Conservation (phyloP, 2,888 invertebrate species). For the Xiphydria camelus region DNA sequence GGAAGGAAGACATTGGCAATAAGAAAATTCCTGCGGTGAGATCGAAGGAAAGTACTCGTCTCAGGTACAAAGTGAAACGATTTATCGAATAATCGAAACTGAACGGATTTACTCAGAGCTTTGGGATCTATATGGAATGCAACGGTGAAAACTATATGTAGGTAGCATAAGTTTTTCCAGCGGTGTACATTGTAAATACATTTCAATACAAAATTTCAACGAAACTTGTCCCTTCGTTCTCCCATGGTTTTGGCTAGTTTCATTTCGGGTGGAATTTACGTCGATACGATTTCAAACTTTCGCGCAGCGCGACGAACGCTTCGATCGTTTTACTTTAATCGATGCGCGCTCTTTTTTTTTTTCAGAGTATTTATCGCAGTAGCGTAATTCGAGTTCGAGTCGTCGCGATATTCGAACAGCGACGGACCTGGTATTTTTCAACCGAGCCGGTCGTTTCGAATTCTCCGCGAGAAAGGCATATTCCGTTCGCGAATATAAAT, state of each 20-base stretch:
- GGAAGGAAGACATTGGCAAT: too few relatives aligned
- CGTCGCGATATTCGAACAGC: slow-evolving; percentile 16
- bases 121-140: slow-evolving; percentile 14
- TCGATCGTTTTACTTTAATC: slow-evolving; percentile 2
- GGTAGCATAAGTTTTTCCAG: slow-evolving; percentile 27
- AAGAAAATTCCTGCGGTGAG: too few relatives aligned
- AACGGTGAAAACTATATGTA: slow-evolving; percentile 19
- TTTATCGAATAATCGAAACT: slow-evolving; percentile 15
- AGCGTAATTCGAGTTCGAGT: slow-evolving; percentile 3
- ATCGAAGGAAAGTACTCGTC: slow-evolving; percentile 26
- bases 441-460: slow-evolving; percentile 4
- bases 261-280: too few relatives aligned
- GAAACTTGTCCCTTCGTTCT: too few relatives aligned
- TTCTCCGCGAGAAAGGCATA: neutral
- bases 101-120: neutral
- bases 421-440: slow-evolving; percentile 16
- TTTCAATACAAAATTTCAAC: slow-evolving; percentile 18
- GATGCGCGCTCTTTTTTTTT: slow-evolving; percentile 6
- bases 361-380: too few relatives aligned
- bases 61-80: slow-evolving; percentile 34
- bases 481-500: neutral
- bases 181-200: slow-evolving; percentile 33
- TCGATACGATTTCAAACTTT: slow-evolving; percentile 20
- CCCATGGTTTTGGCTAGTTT: too few relatives aligned
- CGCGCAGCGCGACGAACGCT: slow-evolving; percentile 10